Base-by-base conservation (phyloP, 30 jellyfish, hydroid and myxozoan species). In the Chrysaora quinquecirrha region DNA sequence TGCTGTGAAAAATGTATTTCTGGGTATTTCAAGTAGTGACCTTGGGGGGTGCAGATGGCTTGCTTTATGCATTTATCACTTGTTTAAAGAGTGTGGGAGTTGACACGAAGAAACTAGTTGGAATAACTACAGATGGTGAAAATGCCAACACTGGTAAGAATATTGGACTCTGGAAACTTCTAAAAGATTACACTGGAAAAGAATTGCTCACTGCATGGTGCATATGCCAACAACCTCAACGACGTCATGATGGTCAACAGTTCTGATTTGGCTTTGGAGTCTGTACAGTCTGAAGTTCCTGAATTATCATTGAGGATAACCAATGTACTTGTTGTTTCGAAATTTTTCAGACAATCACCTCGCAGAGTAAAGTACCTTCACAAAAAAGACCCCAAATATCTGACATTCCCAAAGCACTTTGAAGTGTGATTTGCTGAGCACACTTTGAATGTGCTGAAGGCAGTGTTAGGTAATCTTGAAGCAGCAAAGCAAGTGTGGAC, bases 381-480 rank as follows among this genome's bases (percentile, higher is more conserved):
- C 22, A 30, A 30, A 34, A 61, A 29, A 30, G 25, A 24, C 11
- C 30, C 30, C 30, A 56, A 24, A 30, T 28, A 24, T 22, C 80
- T 67, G 16, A 48, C 64, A 2, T 27, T 75, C 38, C 87, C 65
- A 52, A 52, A 56, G 47, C 76, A 50, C 30, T 75, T 29, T 34
- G 76, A 29, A 63, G 76, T 75, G 3, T 12, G 86, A 18, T 75
- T 75, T 75, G 87, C 77, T 29, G 76, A 75, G 76, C 87, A 75
- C 66, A 75, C 87, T 30, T 32, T 75, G 74, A 50, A 75, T 75
- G 30, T 75, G 65, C 4, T 75, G 34, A 52, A 56, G 49, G 86
- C 77, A 47, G 77, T 75, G 19, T 58, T 75, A 76, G 46, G 30
- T 60, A 75, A 54, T 52, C 76, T 75, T 34, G 62, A 75, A 48